Evolutionary conservation across 2,113 vertebrate species (phyloP).

Genomic region (Dryoscopus gambensis): DNA sequence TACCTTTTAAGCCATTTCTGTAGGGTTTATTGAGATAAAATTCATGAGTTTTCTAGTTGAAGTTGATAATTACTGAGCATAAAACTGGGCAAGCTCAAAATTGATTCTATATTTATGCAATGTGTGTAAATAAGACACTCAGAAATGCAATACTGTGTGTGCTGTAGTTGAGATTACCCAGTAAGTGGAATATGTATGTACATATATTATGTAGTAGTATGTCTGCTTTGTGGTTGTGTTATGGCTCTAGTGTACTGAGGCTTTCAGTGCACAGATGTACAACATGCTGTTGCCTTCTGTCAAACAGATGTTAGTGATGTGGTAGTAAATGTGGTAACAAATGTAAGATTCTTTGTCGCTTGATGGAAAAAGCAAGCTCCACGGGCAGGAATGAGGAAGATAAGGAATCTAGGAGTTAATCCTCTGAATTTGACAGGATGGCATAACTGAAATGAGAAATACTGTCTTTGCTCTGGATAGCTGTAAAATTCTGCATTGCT

Average conservation of each 20-base stretch:
- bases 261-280: neutral
- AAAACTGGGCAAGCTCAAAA: neutral
- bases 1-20: neutral
- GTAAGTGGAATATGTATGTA: neutral
- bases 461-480: neutral
- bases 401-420: neutral
- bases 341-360: neutral
- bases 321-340: neutral
- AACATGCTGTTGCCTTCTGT: neutral
- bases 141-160: neutral
- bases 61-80: neutral
- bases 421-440: neutral
- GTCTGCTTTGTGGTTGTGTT: neutral
- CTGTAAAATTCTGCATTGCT: neutral
- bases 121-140: neutral
- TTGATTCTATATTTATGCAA: neutral
- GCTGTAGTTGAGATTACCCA: neutral
- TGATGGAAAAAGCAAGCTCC: neutral
- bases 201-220: neutral
- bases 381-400: neutral
- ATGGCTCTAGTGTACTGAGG: neutral
- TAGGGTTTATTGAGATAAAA: neutral
- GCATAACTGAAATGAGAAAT: neutral
- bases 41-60: neutral
- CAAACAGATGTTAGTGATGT: conserved; percentile 17